phyloP scores from a whole-genome alignment of 1,140 invertebrate species.

The Tetramorium parvispinum region DNA sequence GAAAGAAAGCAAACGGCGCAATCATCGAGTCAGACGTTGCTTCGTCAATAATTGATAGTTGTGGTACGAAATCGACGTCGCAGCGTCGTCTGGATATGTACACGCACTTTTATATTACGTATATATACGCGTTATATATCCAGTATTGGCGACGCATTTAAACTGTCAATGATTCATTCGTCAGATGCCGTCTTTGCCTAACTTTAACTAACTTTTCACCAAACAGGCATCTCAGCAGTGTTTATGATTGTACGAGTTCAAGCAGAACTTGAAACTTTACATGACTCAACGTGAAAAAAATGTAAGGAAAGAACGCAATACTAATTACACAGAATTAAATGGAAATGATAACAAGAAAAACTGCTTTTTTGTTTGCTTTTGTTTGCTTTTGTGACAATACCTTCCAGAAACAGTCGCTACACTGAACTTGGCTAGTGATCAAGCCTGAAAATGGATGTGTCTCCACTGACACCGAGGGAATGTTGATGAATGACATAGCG shows the following conservation, averaged over 20 bases:
- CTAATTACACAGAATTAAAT: conserved; percentile 6
- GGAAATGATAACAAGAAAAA: not conserved
- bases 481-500: conserved; percentile 75
- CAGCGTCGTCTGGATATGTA: not conserved
- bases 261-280: conserved; percentile 32
- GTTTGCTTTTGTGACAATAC: conserved; percentile 80
- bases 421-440: conserved; percentile 94
- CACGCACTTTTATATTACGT: not conserved
- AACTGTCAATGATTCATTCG: conserved; percentile 64
- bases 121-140: conserved; percentile 16
- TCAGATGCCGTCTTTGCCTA: conserved; percentile 23
- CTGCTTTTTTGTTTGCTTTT: conserved; percentile 10
- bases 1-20: not conserved
- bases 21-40: not conserved
- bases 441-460: conserved; percentile 91
- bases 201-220: conserved; percentile 35
- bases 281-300: conserved; percentile 46
- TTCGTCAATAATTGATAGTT: conserved; percentile 49
- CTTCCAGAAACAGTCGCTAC: conserved; percentile 92
- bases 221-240: not conserved
- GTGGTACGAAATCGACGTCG: conserved; percentile 1
- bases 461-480: conserved; percentile 78
- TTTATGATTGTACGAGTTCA: conserved; percentile 39
- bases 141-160: conserved; percentile 54
- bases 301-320: conserved; percentile 36